phyloP scores from a whole-genome alignment of 2,888 invertebrate genomes.

The Ochropleura leucogaster region DNA sequence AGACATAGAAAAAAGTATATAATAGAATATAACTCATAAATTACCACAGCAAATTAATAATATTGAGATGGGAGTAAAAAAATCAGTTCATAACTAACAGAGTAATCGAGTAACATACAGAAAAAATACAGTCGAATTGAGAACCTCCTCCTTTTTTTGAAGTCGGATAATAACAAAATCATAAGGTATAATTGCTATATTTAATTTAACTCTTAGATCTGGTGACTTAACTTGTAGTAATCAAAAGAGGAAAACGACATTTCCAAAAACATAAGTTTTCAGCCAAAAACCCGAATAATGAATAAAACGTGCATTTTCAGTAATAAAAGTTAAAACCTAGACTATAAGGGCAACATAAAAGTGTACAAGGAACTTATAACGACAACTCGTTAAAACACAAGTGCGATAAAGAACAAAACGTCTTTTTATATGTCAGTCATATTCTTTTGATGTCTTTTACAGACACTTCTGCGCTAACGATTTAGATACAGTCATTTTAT shows the following conservation, averaged over 20 bases:
- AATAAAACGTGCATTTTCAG: not conserved
- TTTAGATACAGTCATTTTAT: constrained; percentile 48
- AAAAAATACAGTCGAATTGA: too few species aligned
- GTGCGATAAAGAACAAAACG: constrained; percentile 10
- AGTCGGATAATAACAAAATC: too few species aligned
- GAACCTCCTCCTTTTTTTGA: too few species aligned
- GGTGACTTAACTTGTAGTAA: not conserved
- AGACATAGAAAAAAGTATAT: too few species aligned
- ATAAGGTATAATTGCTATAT: too few species aligned
- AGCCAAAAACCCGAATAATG: not conserved
- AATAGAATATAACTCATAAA: too few species aligned
- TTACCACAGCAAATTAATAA: too few species aligned
- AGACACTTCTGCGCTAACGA: constrained; percentile 61
- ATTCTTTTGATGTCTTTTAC: constrained; percentile 62
- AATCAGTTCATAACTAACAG: too few species aligned
- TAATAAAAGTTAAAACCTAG: not conserved
- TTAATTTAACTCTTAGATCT: not conserved
- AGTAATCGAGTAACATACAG: too few species aligned
- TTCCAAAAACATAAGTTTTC: not conserved
- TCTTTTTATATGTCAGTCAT: not conserved
- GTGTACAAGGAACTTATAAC: not conserved
- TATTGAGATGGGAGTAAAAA: too few species aligned
- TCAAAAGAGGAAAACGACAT: not conserved
- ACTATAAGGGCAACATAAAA: not conserved
- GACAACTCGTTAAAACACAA: constrained; percentile 2